Conservation (phyloP, 2,113 vertebrate genomes). For the Edolisoma coerulescens region DNA sequence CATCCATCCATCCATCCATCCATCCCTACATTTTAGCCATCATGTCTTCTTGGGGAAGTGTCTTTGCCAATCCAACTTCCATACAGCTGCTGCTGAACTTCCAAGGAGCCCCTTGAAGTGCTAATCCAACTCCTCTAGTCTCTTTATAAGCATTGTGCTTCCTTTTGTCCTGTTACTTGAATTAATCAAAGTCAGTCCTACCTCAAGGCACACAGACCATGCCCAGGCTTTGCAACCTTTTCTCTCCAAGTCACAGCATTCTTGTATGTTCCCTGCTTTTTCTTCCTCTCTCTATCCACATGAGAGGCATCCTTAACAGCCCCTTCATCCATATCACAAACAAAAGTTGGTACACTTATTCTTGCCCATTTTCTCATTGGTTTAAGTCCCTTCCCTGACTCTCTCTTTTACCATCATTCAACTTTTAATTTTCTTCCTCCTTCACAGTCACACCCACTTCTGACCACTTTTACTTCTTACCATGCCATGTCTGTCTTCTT, state of each 20-base stretch:
- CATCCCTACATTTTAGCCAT: background rate
- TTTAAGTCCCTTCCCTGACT: background rate
- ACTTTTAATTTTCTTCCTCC: background rate
- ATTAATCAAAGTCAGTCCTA: background rate
- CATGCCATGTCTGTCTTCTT: background rate
- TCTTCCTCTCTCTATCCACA: background rate
- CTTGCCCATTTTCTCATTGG: background rate
- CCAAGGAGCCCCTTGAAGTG: background rate
- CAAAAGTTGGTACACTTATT: background rate
- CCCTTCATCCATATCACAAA: background rate
- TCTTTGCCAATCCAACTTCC: background rate
- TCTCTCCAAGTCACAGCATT: background rate
- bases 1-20: background rate
- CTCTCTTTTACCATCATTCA: background rate
- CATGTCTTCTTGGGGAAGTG: background rate
- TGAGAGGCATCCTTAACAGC: background rate
- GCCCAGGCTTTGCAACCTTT: background rate
- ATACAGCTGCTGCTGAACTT: background rate
- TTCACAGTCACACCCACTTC: background rate
- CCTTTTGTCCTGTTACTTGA: background rate
- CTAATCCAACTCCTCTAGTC: background rate
- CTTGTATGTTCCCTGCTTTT: background rate
- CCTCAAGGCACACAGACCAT: background rate
- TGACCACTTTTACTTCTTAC: background rate
- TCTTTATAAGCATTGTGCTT: background rate